A percentile compares a stretch with the other conserved stretches of the same genome.
Evolutionary conservation across 2,113 vertebrate genomes (phyloP).

Genomic region (Lates calcarifer): DNA sequence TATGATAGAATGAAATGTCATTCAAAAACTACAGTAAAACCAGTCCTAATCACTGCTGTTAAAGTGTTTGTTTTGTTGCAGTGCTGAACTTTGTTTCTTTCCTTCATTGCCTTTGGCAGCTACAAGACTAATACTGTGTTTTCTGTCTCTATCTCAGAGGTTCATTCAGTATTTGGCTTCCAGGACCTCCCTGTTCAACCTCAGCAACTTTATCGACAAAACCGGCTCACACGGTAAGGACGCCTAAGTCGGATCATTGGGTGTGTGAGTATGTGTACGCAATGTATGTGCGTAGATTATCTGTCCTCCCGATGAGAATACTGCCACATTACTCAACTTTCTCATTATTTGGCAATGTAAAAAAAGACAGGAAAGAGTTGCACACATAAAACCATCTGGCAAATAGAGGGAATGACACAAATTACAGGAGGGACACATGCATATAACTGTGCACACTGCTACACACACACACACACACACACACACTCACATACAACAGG

Average conservation of each 20-base stretch:
- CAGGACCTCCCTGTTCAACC: constrained; percentile 98
- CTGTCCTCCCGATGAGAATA: not conserved
- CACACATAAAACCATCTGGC: not conserved
- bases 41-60: not conserved
- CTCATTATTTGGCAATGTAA: constrained; percentile 8
- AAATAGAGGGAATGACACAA: not conserved
- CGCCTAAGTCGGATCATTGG: not conserved
- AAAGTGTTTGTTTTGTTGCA: not conserved
- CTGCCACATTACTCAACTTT: not conserved
- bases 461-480: not conserved
- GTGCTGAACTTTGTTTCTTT: not conserved
- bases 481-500: not conserved
- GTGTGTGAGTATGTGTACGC: not conserved
- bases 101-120: not conserved
- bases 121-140: not conserved
- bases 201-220: constrained; percentile 99
- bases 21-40: not conserved
- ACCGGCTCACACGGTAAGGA: constrained; percentile 96
- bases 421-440: not conserved
- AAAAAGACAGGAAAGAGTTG: constrained; percentile 20
- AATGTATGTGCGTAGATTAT: not conserved
- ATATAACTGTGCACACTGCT: not conserved
- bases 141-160: constrained; percentile 85
- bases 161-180: constrained; percentile 99
- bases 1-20: not conserved